Percentiles rank a stretch among this genome's conserved stretches.
Conservation (phyloP, 2,797 vertebrate genomes). For the Crypturellus tataupa region DNA sequence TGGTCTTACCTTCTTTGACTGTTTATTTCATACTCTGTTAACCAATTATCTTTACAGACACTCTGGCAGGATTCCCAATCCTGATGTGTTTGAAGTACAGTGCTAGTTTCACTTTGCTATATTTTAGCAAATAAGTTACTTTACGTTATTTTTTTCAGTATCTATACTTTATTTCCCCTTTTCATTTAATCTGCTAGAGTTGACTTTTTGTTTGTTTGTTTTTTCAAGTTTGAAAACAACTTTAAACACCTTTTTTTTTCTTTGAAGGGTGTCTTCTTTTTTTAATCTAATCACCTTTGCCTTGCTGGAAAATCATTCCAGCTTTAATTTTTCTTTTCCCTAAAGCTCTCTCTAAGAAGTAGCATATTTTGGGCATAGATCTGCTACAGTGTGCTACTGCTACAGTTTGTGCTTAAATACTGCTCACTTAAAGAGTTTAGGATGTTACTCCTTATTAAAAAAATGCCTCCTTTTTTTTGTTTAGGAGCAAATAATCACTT, state of each 20-base stretch:
- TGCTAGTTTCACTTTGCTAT: neutral
- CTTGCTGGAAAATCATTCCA: accelerated
- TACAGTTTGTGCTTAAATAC: neutral
- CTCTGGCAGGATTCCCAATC: neutral
- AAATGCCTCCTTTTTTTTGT: neutral
- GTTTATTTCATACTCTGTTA: neutral
- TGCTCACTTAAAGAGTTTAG: neutral
- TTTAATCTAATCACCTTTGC: neutral
- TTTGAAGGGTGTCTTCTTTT: neutral
- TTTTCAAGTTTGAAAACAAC: neutral
- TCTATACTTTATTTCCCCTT: neutral
- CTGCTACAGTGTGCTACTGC: accelerated
- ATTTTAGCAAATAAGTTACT: no score
- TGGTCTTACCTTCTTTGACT: neutral
- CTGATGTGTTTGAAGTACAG: neutral
- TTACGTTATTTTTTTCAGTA: neutral
- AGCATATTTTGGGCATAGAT: neutral
- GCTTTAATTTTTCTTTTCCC: neutral
- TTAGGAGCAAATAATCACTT: neutral
- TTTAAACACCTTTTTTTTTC: neutral
- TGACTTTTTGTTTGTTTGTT: neutral
- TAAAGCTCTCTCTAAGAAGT: neutral
- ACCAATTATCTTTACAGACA: neutral
- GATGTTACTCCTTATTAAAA: neutral
- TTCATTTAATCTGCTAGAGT: neutral